Evolutionary conservation across 2,113 vertebrate genomes (phyloP).

Genomic region (Trinectes maculatus): DNA sequence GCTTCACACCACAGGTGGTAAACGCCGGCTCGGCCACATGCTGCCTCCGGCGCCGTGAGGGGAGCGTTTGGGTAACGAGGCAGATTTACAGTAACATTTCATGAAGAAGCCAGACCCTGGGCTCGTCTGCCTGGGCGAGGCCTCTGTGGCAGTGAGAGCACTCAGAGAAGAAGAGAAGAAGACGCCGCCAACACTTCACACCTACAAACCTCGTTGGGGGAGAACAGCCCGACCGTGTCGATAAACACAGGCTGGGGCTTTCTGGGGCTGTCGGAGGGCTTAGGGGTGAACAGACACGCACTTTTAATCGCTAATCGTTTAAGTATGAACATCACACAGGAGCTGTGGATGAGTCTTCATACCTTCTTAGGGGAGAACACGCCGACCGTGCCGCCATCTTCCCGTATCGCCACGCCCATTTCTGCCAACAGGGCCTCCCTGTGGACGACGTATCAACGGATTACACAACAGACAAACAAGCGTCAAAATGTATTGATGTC

Average conservation of each 20-base stretch:
- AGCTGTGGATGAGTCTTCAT: constrained; percentile 46
- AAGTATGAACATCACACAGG: not conserved
- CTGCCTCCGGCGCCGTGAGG: constrained; percentile 16
- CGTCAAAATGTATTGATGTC: not conserved
- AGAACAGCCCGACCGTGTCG: constrained; percentile 87
- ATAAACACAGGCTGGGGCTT: constrained; percentile 86
- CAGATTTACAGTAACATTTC: constrained; percentile 49
- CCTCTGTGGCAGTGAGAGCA: constrained; percentile 38
- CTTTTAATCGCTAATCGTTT: constrained; percentile 30
- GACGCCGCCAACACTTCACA: constrained; percentile 62
- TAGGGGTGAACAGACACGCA: constrained; percentile 66
- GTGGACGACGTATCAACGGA: constrained; percentile 44
- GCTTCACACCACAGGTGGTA: constrained; percentile 34
- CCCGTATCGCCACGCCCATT: constrained; percentile 98
- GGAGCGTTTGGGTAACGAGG: constrained; percentile 50
- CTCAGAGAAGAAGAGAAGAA: constrained; percentile 61
- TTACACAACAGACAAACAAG: not conserved
- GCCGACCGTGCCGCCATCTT: constrained; percentile 95
- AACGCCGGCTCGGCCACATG: constrained; percentile 25
- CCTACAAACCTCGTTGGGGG: constrained; percentile 88
- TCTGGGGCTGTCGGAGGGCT: constrained; percentile 77
- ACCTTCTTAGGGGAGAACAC: constrained; percentile 99
- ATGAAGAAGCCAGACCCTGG: constrained; percentile 33
- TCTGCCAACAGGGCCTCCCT: constrained; percentile 96
- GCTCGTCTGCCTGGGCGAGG: constrained; percentile 26